Evolutionary conservation across 2,888 invertebrate genomes (phyloP), one percentile per base, ranked within the genome.

Genomic region (Hirtodrosophila duncani): DNA sequence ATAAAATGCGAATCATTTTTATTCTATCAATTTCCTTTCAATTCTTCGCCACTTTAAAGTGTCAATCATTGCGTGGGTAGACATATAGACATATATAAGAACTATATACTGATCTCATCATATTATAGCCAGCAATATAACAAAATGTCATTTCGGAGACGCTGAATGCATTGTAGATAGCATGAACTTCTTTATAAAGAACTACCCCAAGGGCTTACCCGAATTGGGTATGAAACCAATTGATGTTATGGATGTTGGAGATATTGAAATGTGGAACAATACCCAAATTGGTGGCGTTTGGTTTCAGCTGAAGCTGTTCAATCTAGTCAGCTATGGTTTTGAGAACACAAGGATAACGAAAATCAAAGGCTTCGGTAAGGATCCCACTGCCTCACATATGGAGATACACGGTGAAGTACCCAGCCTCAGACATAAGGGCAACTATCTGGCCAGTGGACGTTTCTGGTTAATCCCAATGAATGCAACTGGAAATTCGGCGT

Each of bases 381-480:
- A 79, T 20, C 72, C 72, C 7, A 48, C 39, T 6, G 34, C 52
- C 5, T 52, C 31, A 14, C 43, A 34, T 16, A 67, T 69, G 39
- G 77, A 77, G 34, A 56, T 79, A 5, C 42, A 66, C 17, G 67
- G 60, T 3, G 10, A 21, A 8, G 45, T 72, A 9, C 72, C 77
- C 0, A 63, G 62, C 21, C 56, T 67, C 1, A 39, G 37, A 20
- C 60, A 60, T 24, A 56, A 57, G 31, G 42, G 56, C 1, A 29
- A 10, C 11, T 67, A 49, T 38, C 1, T 34, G 3, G 29, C 56
- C 6, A 39, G n/a, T 1, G 70, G 70, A 9, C 44, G 29, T 3
- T 0, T 56, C 3, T 55, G 42, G 43, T n/a, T 44, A 1, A 0
- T 66, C 2, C 1, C 14, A 1, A 1, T 59, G 0, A 59, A 67